Percentiles rank a stretch among this genome's conserved stretches.
Evolutionary conservation across 2,113 vertebrate species (phyloP).

Genomic region (Oryctolagus cuniculus): DNA sequence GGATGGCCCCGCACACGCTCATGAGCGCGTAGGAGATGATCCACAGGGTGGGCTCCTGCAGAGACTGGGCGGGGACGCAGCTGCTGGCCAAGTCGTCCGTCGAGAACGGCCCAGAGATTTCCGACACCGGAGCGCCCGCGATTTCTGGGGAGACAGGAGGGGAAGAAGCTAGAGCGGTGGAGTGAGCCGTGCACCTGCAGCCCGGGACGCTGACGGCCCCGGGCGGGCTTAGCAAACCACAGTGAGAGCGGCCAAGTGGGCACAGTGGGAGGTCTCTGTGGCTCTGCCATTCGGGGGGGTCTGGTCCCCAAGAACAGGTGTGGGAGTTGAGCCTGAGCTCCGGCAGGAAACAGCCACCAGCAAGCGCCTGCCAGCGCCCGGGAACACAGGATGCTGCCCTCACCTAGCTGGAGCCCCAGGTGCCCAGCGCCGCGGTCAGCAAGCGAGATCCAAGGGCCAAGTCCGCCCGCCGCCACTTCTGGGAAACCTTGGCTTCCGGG

Average conservation of each 20-base stretch:
- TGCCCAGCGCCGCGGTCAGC: rapidly evolving
- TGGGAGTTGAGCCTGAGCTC: neutral
- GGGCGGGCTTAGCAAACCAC: no score
- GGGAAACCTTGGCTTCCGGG: neutral
- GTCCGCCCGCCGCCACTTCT: neutral
- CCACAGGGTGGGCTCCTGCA: constrained; percentile 93
- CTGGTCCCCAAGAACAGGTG: rapidly evolving
- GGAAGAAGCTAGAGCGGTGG: neutral
- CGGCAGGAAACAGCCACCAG: no score
- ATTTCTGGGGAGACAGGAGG: constrained; percentile 87
- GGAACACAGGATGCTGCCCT: neutral
- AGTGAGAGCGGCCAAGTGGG: no score
- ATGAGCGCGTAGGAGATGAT: constrained; percentile 94
- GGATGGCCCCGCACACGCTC: constrained; percentile 92
- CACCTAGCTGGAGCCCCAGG: rapidly evolving
- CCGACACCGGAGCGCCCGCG: constrained; percentile 89
- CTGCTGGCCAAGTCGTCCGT: constrained; percentile 91
- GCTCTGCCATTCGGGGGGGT: rapidly evolving
- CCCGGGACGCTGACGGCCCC: rapidly evolving
- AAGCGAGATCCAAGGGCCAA: neutral
- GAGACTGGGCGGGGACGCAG: constrained; percentile 87
- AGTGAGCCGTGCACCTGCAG: rapidly evolving
- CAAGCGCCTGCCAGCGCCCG: no score
- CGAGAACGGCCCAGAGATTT: constrained; percentile 95
- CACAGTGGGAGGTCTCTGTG: rapidly evolving